Evolutionary conservation across 2,797 vertebrate species (phyloP).

Genomic region (Chrosomus eos): DNA sequence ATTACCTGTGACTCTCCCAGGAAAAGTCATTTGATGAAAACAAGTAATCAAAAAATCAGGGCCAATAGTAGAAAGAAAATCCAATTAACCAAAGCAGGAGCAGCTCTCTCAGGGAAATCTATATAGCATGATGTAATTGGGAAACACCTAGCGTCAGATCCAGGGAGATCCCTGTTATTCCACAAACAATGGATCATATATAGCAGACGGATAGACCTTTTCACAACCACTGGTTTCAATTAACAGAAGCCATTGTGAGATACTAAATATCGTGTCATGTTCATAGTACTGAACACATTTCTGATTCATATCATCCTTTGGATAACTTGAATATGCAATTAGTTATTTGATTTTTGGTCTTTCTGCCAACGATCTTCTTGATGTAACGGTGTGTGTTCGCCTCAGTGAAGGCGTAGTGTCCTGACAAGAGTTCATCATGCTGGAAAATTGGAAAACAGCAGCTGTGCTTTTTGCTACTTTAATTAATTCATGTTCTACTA

Average conservation of each 20-base stretch:
- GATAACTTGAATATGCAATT: background rate
- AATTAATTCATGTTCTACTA: conserved; percentile 75
- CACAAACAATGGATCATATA: conserved; percentile 8
- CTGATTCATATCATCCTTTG: background rate
- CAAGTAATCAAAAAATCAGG: conserved; percentile 63
- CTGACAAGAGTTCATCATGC: conserved; percentile 52
- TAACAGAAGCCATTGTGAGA: background rate
- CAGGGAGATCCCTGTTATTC: conserved; percentile 27
- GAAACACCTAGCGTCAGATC: conserved; percentile 30
- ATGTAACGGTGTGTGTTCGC: conserved; percentile 43
- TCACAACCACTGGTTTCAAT: background rate
- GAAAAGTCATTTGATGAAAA: conserved; percentile 69
- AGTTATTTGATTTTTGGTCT: background rate
- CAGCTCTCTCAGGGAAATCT: conserved; percentile 63
- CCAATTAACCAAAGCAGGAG: conserved; percentile 68
- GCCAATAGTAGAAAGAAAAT: conserved; percentile 71
- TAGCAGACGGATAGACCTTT: background rate
- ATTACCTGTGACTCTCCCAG: conserved; percentile 39
- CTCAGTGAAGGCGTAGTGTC: conserved; percentile 43
- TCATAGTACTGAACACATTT: background rate
- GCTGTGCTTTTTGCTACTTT: conserved; percentile 68
- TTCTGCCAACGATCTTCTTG: conserved; percentile 33
- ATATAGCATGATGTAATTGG: conserved; percentile 62
- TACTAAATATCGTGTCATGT: background rate
- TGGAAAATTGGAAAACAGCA: conserved; percentile 72